These are phyloP conservation scores for Eledona agricola DNA, from an alignment of 2,888 invertebrate species.

Conservation along the genomic window DNA sequence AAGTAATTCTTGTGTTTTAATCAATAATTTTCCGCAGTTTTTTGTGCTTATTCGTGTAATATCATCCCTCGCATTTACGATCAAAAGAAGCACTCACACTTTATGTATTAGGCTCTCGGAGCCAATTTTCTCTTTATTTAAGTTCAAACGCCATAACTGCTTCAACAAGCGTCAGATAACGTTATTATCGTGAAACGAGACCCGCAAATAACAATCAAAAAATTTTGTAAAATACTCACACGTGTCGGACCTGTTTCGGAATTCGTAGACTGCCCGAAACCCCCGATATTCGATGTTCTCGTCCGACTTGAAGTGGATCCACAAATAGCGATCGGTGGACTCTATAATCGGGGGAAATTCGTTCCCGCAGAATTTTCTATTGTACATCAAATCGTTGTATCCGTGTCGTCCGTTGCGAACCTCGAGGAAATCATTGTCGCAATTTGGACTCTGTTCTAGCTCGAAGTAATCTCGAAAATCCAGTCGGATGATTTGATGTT, in stretches of 20 bases:
- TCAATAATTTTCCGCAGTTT: no score
- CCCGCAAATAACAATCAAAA: no score
- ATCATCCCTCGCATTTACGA: no score
- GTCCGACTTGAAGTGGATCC: conserved; percentile 83
- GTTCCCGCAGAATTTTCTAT: conserved; percentile 75
- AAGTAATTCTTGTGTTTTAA: no score
- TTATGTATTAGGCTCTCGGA: no score
- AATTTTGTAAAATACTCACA: conserved; percentile 68
- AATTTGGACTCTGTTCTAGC: conserved; percentile 73
- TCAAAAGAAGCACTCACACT: no score
- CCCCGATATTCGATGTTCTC: conserved; percentile 82
- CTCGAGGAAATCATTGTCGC: conserved; percentile 83
- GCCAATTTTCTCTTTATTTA: no score
- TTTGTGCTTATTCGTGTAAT: no score
- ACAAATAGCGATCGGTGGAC: conserved; percentile 77
- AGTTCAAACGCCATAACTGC: no score
- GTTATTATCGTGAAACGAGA: no score
- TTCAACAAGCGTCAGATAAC: no score
- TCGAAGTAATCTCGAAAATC: conserved; percentile 84
- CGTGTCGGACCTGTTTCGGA: conserved; percentile 68
- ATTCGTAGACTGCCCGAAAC: conserved; percentile 80
- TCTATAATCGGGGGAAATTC: conserved; percentile 77
- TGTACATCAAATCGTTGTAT: conserved; percentile 69
- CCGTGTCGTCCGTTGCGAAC: conserved; percentile 85
- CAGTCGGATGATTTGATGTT: conserved; percentile 73